A percentile compares a stretch with the other conserved stretches of the same genome.
Conservation (phyloP, 2,888 invertebrate species). For the Argyresthia albistria region DNA sequence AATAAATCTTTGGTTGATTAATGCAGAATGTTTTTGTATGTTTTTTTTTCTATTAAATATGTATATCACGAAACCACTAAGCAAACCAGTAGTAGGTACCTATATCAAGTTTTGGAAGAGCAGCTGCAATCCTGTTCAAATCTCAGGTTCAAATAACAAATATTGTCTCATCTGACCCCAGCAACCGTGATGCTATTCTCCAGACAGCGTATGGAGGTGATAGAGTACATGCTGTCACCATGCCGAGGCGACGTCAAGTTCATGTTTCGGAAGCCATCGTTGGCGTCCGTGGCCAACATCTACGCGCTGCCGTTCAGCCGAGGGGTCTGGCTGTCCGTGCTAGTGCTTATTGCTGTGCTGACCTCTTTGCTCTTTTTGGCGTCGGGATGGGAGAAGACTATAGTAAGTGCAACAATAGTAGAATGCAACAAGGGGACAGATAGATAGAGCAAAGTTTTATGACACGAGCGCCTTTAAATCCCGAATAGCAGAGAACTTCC, state of each 20-base stretch:
- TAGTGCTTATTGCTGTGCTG: background rate
- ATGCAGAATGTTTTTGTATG: no score
- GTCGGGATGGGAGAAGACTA: background rate
- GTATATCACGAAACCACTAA: no score
- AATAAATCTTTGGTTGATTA: no score
- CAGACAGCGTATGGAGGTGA: background rate
- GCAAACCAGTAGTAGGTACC: no score
- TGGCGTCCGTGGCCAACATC: slow-evolving; percentile 14
- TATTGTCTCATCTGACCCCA: background rate
- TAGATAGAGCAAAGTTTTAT: no score
- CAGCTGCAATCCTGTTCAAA: background rate
- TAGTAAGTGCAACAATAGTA: background rate
- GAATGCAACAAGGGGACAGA: no score
- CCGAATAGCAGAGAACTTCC: no score
- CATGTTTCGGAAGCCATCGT: slow-evolving; percentile 13
- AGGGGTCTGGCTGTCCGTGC: slow-evolving; percentile 11
- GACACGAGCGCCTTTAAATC: no score
- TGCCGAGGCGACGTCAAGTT: slow-evolving; percentile 9
- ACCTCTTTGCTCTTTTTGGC: background rate
- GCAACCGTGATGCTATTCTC: background rate
- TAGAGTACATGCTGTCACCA: slow-evolving; percentile 5
- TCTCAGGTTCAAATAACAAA: no score
- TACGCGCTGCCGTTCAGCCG: slow-evolving; percentile 13
- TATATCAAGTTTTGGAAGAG: background rate
- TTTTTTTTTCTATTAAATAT: no score